Percentiles rank a stretch among this genome's conserved stretches.
Evolutionary conservation across 2,797 vertebrate species (phyloP).

Genomic region (Coluber constrictor): DNA sequence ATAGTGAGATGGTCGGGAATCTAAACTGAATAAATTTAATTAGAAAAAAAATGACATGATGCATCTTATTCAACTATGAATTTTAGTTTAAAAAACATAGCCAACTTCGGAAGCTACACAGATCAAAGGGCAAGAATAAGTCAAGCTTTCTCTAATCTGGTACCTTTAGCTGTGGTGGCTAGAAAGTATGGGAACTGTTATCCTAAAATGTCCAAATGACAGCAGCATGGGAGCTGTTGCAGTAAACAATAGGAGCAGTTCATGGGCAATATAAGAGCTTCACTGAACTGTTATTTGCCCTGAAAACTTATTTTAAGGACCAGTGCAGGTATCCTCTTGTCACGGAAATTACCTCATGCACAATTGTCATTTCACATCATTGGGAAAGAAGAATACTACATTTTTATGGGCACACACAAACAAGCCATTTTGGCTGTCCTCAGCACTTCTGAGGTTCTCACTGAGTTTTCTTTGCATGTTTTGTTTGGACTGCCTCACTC

Average conservation of each 20-base stretch:
- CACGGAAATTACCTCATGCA: constrained; percentile 39
- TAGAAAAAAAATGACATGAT: constrained; percentile 58
- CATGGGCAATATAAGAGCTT: background rate
- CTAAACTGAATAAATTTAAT: constrained; percentile 25
- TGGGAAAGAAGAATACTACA: constrained; percentile 44
- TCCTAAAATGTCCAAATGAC: background rate
- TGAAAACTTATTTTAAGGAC: background rate
- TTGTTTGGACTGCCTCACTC: constrained; percentile 53
- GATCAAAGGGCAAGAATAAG: constrained; percentile 28
- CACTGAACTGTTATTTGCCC: background rate
- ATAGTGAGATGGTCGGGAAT: background rate
- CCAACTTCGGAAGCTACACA: constrained; percentile 8
- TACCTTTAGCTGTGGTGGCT: background rate
- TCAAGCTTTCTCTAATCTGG: background rate
- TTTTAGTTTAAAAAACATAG: constrained; percentile 40
- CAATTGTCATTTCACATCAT: constrained; percentile 52
- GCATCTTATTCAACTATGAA: constrained; percentile 40
- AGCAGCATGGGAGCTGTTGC: background rate
- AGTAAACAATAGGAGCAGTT: constrained; percentile 28
- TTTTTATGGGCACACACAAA: constrained; percentile 24
- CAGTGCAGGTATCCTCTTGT: constrained; percentile 27
- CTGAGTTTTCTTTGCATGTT: constrained; percentile 69
- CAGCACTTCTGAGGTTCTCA: constrained; percentile 26
- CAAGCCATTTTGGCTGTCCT: constrained; percentile 31
- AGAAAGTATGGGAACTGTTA: background rate